These are phyloP conservation scores for Drosophila meridionalis DNA, from an alignment of 2,888 invertebrate species.

Conservation along the genomic window DNA sequence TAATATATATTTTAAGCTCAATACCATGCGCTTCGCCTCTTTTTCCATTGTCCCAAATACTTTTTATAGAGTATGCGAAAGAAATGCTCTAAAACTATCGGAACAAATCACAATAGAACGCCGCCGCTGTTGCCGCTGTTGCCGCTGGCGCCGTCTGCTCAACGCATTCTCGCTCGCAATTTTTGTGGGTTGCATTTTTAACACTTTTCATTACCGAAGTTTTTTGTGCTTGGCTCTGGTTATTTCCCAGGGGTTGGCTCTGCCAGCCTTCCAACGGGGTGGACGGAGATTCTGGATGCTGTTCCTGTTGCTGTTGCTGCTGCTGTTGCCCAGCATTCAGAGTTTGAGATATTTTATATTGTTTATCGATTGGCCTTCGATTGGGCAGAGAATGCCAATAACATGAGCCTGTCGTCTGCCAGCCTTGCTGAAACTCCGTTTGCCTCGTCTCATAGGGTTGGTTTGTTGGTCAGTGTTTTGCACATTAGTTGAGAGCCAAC, in stretches of 20 bases:
- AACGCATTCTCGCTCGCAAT: constrained; percentile 14
- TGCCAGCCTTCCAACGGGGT: background rate
- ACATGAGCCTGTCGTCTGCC: constrained; percentile 45
- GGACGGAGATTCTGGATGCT: background rate
- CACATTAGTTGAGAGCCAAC: constrained; percentile 14
- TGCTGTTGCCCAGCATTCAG: constrained; percentile 16
- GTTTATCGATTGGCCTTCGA: constrained; percentile 77
- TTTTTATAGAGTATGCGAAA: background rate
- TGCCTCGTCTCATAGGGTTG: constrained; percentile 30
- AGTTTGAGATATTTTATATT: constrained; percentile 40
- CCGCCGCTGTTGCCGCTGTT: background rate
- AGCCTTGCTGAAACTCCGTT: constrained; percentile 15
- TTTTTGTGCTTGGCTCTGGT: background rate
- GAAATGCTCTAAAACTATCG: constrained; percentile 20
- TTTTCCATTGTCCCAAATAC: background rate
- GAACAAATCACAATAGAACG: constrained; percentile 47
- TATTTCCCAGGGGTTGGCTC: constrained; percentile 63
- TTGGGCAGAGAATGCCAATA: constrained; percentile 56
- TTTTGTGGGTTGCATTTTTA: constrained; percentile 63
- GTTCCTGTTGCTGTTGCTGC: constrained; percentile 29
- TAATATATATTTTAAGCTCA: background rate
- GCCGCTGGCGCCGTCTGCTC: constrained; percentile 2
- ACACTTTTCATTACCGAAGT: constrained; percentile 57
- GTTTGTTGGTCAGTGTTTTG: constrained; percentile 20
- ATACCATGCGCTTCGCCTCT: background rate